A percentile compares a stretch with the other conserved stretches of the same genome.
Conservation (phyloP, 2,888 invertebrate genomes). For the Drosophila austrosaltans region DNA sequence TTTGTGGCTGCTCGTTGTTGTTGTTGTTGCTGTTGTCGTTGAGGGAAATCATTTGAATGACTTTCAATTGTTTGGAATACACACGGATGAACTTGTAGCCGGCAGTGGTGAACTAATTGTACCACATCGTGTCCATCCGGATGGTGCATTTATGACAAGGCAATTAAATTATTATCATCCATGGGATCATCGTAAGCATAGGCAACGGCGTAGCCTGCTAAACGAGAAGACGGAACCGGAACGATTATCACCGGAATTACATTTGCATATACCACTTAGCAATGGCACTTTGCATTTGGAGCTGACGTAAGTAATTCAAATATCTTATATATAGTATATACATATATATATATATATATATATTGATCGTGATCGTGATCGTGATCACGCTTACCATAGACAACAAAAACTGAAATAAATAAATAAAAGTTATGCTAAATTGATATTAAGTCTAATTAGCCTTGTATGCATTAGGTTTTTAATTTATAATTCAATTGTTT, state of each 20-base stretch:
- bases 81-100: slow-evolving; percentile 77
- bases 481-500: no score
- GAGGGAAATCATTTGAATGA: slow-evolving; percentile 7
- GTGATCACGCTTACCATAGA: no score
- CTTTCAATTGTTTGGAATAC: slow-evolving; percentile 69
- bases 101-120: slow-evolving; percentile 79
- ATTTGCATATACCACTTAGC: slow-evolving; percentile 57
- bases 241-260: slow-evolving; percentile 47
- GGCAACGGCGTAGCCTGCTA: slow-evolving; percentile 62
- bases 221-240: neutral
- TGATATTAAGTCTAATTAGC: no score
- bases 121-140: slow-evolving; percentile 80
- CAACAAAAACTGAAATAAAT: no score
- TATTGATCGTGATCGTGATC: no score
- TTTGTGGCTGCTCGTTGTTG: slow-evolving; percentile 59
- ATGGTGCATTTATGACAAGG: slow-evolving; percentile 81
- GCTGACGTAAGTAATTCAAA: slow-evolving; percentile 78
- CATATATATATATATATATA: neutral
- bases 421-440: no score
- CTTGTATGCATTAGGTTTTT: no score
- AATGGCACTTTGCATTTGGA: slow-evolving; percentile 83
- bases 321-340: neutral
- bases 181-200: slow-evolving; percentile 66
- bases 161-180: slow-evolving; percentile 81
- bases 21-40: slow-evolving; percentile 21